Evolutionary conservation across 2,797 vertebrate species (phyloP).

Genomic region (Triplophysa bombifrons): DNA sequence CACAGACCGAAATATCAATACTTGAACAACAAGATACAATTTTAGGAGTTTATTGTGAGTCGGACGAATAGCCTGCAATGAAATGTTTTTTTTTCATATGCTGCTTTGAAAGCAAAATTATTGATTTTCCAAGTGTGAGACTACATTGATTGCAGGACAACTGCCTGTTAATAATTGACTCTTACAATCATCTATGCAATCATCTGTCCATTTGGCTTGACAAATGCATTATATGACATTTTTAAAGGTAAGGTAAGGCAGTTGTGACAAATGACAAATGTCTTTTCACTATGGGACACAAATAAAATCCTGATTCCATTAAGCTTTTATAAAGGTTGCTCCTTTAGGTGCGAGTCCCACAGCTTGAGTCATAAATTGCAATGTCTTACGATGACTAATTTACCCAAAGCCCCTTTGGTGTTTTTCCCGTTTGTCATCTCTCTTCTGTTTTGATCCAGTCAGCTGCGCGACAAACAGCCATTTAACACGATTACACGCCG

Average conservation of each 20-base stretch:
- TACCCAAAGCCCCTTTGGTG: conserved; percentile 3
- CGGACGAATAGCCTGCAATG: neutral
- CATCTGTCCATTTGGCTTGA: conserved; percentile 17
- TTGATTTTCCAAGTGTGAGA: neutral
- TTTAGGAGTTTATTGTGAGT: neutral
- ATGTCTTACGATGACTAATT: conserved; percentile 11
- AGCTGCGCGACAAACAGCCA: conserved; percentile 36
- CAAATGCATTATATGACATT: conserved; percentile 13
- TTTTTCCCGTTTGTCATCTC: conserved; percentile 24
- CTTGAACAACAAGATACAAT: neutral
- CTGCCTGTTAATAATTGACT: neutral
- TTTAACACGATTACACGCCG: conserved; percentile 52
- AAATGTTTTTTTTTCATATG: neutral
- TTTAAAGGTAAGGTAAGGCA: conserved; percentile 8
- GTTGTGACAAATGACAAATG: neutral
- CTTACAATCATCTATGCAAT: neutral
- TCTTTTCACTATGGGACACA: neutral
- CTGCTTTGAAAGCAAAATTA: neutral
- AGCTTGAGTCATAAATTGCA: conserved; percentile 37
- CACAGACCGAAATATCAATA: neutral
- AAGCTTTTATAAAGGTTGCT: neutral
- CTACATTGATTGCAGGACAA: neutral
- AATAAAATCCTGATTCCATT: neutral
- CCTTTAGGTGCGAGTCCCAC: conserved; percentile 1
- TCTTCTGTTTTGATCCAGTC: conserved; percentile 27